These are phyloP conservation scores for Hirtodrosophila duncani DNA, from an alignment of 2,888 invertebrate species.

Conservation along the genomic window DNA sequence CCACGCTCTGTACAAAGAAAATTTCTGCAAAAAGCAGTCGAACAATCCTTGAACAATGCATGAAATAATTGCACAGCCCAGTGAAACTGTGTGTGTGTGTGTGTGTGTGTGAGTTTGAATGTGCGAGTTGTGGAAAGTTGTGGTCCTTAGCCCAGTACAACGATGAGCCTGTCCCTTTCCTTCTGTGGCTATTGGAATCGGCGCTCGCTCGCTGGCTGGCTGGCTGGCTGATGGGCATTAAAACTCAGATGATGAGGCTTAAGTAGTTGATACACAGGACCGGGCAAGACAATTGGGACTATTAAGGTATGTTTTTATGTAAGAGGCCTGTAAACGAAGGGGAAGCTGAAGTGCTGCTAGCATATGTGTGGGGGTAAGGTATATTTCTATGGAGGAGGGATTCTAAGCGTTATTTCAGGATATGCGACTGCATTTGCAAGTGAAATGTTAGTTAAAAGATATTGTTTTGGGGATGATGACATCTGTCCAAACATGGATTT, in stretches of 20 bases:
- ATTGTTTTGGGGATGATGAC: too few relatives aligned
- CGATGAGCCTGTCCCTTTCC: too few relatives aligned
- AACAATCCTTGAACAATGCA: slow-evolving; percentile 56
- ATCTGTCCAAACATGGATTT: too few relatives aligned
- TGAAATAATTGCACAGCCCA: slow-evolving; percentile 61
- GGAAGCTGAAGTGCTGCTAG: slow-evolving; percentile 52
- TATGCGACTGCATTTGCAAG: slow-evolving; percentile 21
- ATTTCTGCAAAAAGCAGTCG: slow-evolving; percentile 50
- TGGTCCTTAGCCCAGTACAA: slow-evolving; percentile 47
- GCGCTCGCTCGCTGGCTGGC: too few relatives aligned
- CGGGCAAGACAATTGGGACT: slow-evolving; percentile 41
- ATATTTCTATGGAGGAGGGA: too few relatives aligned
- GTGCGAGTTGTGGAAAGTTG: slow-evolving; percentile 18
- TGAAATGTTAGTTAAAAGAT: too few relatives aligned
- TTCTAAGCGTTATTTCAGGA: slow-evolving; percentile 24
- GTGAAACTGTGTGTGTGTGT: slow-evolving; percentile 8
- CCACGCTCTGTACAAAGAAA: slow-evolving; percentile 53
- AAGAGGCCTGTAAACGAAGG: slow-evolving; percentile 19
- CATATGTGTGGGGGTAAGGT: slow-evolving; percentile 44
- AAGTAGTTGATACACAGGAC: slow-evolving; percentile 52
- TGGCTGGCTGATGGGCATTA: slow-evolving; percentile 62
- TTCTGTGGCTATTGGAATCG: too few relatives aligned
- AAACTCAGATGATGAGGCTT: slow-evolving; percentile 66
- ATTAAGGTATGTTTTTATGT: slow-evolving; percentile 26
- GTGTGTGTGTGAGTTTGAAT: background rate